Conservation (phyloP, 2,888 invertebrate genomes). For the Drosophila vallismaia region DNA sequence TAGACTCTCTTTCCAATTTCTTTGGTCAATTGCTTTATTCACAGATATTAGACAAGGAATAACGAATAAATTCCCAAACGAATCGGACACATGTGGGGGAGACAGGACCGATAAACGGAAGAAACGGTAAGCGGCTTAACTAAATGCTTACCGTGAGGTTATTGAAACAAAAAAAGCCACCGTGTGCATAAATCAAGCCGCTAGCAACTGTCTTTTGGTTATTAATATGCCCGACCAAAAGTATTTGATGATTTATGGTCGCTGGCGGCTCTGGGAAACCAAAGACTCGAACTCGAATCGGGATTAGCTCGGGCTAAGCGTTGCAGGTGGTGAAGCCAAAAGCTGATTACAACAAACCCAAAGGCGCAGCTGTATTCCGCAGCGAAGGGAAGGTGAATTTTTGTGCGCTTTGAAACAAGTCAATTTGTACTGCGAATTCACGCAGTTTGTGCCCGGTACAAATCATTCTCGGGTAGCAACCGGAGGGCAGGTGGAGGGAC, state of each 20-base stretch:
- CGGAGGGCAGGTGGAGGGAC: constrained; percentile 15
- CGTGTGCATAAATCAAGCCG: constrained; percentile 61
- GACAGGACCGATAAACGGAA: constrained; percentile 15
- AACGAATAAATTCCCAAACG: constrained; percentile 26
- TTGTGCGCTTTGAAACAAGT: constrained; percentile 57
- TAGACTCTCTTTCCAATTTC: constrained; percentile 3
- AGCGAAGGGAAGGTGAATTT: constrained; percentile 19
- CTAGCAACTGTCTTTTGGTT: constrained; percentile 64
- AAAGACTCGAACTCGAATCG: constrained; percentile 31
- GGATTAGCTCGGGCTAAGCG: constrained; percentile 47
- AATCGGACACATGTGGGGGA: constrained; percentile 34
- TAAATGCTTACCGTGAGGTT: constrained; percentile 28
- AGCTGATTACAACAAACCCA: constrained; percentile 47
- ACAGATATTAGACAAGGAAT: constrained; percentile 8
- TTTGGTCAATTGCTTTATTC: constrained; percentile 28
- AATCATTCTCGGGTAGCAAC: constrained; percentile 54
- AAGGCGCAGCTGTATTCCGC: constrained; percentile 18
- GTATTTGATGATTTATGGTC: constrained; percentile 62
- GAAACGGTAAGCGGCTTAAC: constrained; percentile 26
- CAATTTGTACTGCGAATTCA: constrained; percentile 71
- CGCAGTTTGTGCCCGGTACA: constrained; percentile 57
- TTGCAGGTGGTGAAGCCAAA: constrained; percentile 31
- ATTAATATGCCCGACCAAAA: constrained; percentile 64
- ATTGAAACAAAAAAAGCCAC: constrained; percentile 44
- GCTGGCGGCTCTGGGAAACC: constrained; percentile 13